Evolutionary conservation across 2,797 vertebrate genomes (phyloP).

Genomic region (Schizopygopsis pylzovi): DNA sequence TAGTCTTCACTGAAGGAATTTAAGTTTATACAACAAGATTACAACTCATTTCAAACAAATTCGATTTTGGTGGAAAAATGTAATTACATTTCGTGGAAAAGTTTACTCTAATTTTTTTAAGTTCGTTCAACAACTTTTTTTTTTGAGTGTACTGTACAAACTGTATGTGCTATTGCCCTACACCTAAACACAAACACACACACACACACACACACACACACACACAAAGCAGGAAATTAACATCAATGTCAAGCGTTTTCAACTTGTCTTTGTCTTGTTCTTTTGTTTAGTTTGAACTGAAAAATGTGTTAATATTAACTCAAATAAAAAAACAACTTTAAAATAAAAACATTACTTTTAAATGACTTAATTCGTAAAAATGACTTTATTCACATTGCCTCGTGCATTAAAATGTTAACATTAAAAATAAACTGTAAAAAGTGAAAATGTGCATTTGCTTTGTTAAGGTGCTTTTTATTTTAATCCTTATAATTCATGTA

Average conservation of each 20-base stretch:
- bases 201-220: not conserved
- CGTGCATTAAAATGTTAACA: not conserved
- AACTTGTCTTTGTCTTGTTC: not conserved
- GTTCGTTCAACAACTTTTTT: too few relatives aligned
- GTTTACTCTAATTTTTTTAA: too few relatives aligned
- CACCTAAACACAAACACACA: too few relatives aligned
- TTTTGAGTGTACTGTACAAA: too few relatives aligned
- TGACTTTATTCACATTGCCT: not conserved
- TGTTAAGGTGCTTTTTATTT: not conserved
- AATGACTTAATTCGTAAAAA: not conserved
- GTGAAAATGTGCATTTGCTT: not conserved
- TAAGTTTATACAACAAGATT: too few relatives aligned
- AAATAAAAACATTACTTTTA: not conserved
- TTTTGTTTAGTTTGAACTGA: not conserved
- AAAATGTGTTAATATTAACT: not conserved
- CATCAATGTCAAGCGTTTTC: not conserved
- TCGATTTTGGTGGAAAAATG: too few relatives aligned
- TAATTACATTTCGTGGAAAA: too few relatives aligned
- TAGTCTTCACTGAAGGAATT: too few relatives aligned
- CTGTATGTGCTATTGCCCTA: too few relatives aligned
- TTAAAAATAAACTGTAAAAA: not conserved
- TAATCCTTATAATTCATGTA: not conserved
- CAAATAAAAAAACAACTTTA: not conserved
- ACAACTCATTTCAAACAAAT: too few relatives aligned
- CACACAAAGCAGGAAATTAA: not conserved